A percentile compares a stretch with the other conserved stretches of the same genome.
Conservation (phyloP, 2,113 vertebrate species). For the Elgaria multicarinata region DNA sequence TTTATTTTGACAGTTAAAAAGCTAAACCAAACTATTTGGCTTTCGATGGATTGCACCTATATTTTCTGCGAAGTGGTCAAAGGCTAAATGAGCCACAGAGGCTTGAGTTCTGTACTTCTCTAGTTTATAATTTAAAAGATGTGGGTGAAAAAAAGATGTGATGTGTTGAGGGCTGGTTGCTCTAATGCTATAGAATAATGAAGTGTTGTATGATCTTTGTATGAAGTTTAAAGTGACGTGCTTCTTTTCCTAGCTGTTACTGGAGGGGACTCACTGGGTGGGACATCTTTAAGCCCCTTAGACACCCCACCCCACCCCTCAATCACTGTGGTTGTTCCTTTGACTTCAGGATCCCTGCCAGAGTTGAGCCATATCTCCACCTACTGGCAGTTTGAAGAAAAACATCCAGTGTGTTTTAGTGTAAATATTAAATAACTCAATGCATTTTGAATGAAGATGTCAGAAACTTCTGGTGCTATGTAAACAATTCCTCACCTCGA, state of each 20-base stretch:
- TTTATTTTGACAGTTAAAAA: neutral
- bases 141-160: neutral
- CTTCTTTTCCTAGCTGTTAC: neutral
- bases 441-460: neutral
- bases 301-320: too few species aligned
- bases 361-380: slow-evolving; percentile 20
- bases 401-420: neutral
- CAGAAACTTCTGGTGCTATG: neutral
- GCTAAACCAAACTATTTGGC: neutral
- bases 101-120: neutral
- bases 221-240: neutral
- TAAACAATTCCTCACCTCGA: neutral
- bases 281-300: neutral
- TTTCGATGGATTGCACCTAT: neutral
- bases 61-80: neutral
- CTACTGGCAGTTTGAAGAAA: slow-evolving; percentile 13
- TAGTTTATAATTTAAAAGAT: neutral
- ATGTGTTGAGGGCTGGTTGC: neutral
- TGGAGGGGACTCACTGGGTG: neutral
- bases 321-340: neutral
- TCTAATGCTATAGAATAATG: neutral
- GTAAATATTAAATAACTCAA: neutral
- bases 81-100: neutral
- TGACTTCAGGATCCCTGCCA: neutral
- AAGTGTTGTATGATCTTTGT: neutral